These are phyloP conservation scores for Rousettus madagascariensis DNA, from an alignment of 2,797 vertebrate genomes.

Conservation along the genomic window DNA sequence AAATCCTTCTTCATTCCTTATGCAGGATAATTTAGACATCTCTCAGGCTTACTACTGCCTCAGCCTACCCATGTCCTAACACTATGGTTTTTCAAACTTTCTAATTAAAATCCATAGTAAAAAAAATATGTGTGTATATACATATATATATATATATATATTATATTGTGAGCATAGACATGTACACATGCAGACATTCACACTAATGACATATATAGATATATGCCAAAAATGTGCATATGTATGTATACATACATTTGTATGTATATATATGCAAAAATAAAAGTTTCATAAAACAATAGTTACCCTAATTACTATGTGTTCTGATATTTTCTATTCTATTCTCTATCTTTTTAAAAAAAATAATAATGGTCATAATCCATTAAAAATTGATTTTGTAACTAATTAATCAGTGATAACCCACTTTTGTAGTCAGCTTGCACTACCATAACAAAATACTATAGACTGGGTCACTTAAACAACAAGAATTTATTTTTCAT, in stretches of 20 bases:
- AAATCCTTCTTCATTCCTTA: not conserved
- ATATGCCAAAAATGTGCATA: not conserved
- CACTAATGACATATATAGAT: not conserved
- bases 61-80: not conserved
- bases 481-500: not conserved
- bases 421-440: not conserved
- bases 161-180: not conserved
- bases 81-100: not conserved
- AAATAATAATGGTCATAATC: not conserved
- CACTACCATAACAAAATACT: not conserved
- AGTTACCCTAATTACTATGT: not conserved
- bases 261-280: not conserved
- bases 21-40: not conserved
- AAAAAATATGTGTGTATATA: not conserved
- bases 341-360: not conserved
- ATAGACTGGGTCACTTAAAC: not conserved
- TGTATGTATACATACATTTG: not conserved
- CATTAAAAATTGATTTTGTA: not conserved
- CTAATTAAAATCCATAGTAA: not conserved
- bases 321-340: not conserved
- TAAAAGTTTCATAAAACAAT: not conserved
- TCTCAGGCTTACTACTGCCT: not conserved
- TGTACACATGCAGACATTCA: not conserved
- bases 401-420: not conserved
- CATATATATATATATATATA: not conserved